Base-by-base conservation (phyloP, 2,113 vertebrate genomes). In the Brachypteracias leptosomus region DNA sequence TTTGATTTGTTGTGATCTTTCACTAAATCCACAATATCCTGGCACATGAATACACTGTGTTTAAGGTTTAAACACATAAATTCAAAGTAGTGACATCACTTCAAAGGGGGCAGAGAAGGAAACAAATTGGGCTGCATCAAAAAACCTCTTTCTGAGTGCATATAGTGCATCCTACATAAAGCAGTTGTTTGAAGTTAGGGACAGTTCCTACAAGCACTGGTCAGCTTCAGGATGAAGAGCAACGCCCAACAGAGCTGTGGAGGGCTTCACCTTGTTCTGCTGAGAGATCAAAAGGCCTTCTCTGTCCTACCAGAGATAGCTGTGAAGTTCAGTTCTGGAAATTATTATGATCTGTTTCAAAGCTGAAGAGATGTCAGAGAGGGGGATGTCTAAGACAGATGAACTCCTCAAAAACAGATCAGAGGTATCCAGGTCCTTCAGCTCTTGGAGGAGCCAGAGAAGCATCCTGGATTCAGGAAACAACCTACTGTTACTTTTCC, bases 21-120 rank as follows among this genome's bases (percentile, higher is more conserved):
- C 38, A 65, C 51, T 88, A 88, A 95, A 94, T 88, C 81, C 91
- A 81, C 83, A 86, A 57, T 95, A 94, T 93, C 86, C 93, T 97
- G 88, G 58, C 85, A 44, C 29, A 86, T 57, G 63, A 63, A 80
- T 52, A 54, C 18, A 19, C 15, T 90, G 7, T 54, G 28, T 95
- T 94, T 83, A 89, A 85, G 17, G 22, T 88, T 95, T 94, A 88
- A 94, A 51, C 13, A 70, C 0, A 11, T 90, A 88, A 92, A 86
- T 95, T 74, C 57, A 96, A 89, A 95, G 28, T 49, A 87, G 65
- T 81, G 52, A 90, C 38, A 70, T 87, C 67, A 49, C 38, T 84
- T 95, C 77, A 89, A 89, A 93, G 76, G 24, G 22, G 10, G 10
- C 29, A 78, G 54, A 84, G 73, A 84, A 84, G 29, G 61, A 78